Evolutionary conservation across 2,888 invertebrate species (phyloP).

Genomic region (Plutella xylostella): DNA sequence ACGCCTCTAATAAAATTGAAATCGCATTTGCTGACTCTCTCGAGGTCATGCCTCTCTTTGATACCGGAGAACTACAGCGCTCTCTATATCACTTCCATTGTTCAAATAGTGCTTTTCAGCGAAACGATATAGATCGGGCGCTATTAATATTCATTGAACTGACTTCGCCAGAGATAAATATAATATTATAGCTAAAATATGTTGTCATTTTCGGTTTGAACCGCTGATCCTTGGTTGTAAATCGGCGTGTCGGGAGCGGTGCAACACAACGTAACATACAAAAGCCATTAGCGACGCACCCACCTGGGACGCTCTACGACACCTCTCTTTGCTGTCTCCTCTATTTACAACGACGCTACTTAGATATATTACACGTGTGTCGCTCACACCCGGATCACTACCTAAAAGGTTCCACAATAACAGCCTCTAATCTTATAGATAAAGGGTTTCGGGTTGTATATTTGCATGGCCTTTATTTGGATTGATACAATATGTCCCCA

Average conservation of each 20-base stretch:
- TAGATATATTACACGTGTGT: slow-evolving; percentile 17
- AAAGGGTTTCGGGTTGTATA: background rate
- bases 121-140: background rate
- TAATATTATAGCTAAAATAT: background rate
- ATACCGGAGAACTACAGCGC: slow-evolving; percentile 21
- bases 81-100: slow-evolving; percentile 14
- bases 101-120: slow-evolving; percentile 13
- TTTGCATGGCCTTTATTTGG: background rate
- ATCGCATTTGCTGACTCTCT: slow-evolving; percentile 51
- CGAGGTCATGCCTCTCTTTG: slow-evolving; percentile 41
- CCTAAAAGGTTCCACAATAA: slow-evolving; percentile 4
- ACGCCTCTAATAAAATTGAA: slow-evolving; percentile 54
- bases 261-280: slow-evolving; percentile 31
- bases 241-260: slow-evolving; percentile 9
- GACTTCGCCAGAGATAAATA: background rate
- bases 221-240: slow-evolving; percentile 4
- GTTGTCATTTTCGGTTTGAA: background rate
- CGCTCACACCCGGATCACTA: slow-evolving; percentile 16
- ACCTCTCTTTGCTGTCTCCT: slow-evolving; percentile 8
- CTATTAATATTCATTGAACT: background rate
- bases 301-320: slow-evolving; percentile 31
- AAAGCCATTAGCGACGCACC: slow-evolving; percentile 48
- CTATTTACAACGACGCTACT: slow-evolving; percentile 14
- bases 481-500: too few relatives aligned
- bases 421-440: background rate